Percentiles rank a stretch among this genome's conserved stretches.
Conservation (phyloP, 2,113 vertebrate species). For the Sphaerodactylus townsendi region DNA sequence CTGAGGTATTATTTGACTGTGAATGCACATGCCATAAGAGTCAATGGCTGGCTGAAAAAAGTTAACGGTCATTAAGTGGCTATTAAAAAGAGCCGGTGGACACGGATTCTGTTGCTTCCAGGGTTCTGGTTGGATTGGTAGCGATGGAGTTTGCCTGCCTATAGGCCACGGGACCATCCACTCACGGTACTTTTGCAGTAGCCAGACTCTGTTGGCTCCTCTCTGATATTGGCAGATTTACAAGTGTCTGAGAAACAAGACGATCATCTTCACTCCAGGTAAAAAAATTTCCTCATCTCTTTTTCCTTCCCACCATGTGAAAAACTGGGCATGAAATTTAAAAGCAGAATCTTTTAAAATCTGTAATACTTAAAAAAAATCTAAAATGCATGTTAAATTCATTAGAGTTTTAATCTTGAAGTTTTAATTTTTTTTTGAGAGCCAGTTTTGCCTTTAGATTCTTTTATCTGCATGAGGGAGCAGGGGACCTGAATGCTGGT, state of each 20-base stretch:
- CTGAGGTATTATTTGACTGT: slow-evolving; percentile 69
- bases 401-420: background rate
- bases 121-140: slow-evolving; percentile 55
- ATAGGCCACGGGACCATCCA: slow-evolving; percentile 40
- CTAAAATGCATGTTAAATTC: background rate
- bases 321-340: background rate
- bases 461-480: background rate
- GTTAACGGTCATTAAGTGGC: slow-evolving; percentile 72
- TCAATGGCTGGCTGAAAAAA: slow-evolving; percentile 73
- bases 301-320: background rate
- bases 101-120: slow-evolving; percentile 54
- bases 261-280: slow-evolving; percentile 45
- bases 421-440: background rate
- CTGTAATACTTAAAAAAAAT: background rate
- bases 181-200: slow-evolving; percentile 36
- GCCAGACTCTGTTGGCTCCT: slow-evolving; percentile 39
- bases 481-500: background rate
- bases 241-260: background rate
- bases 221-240: slow-evolving; percentile 45
- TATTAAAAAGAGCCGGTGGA: slow-evolving; percentile 65
- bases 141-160: slow-evolving; percentile 51
- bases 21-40: slow-evolving; percentile 73
- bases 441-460: background rate
- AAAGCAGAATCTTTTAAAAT: background rate
- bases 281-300: slow-evolving; percentile 17